phyloP scores from a whole-genome alignment of 2,888 invertebrate genomes.

The Hypena proboscidalis region DNA sequence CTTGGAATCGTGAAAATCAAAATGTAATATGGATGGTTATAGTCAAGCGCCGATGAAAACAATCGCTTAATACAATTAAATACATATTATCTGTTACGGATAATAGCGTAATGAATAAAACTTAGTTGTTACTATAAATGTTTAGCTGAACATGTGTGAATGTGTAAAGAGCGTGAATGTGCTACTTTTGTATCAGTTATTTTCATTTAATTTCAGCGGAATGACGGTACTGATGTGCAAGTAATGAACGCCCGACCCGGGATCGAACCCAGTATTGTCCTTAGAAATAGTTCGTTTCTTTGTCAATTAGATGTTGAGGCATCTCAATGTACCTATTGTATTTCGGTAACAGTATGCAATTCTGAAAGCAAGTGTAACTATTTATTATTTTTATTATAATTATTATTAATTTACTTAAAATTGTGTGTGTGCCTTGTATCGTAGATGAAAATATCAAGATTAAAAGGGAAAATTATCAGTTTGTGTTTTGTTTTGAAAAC shows the following conservation, averaged over 20 bases:
- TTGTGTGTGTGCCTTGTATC: slow-evolving; percentile 90
- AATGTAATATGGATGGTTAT: slow-evolving; percentile 41
- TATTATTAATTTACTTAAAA: slow-evolving; percentile 83
- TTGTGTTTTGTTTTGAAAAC: slow-evolving; percentile 61
- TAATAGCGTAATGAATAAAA: slow-evolving; percentile 76
- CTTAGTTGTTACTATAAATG: slow-evolving; percentile 84
- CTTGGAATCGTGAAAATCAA: slow-evolving; percentile 11
- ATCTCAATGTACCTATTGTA: slow-evolving; percentile 60
- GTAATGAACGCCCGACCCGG: slow-evolving; percentile 30
- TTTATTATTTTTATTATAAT: slow-evolving; percentile 79
- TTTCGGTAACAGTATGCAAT: slow-evolving; percentile 68
- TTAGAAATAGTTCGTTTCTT: slow-evolving; percentile 62
- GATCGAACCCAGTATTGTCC: slow-evolving; percentile 51
- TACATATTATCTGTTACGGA: slow-evolving; percentile 78
- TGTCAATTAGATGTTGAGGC: slow-evolving; percentile 64
- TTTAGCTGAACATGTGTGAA: slow-evolving; percentile 81
- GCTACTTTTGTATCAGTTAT: slow-evolving; percentile 71
- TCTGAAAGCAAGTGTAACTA: slow-evolving; percentile 74
- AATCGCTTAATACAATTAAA: slow-evolving; percentile 69
- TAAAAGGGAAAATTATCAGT: slow-evolving; percentile 84
- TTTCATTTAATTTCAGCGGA: slow-evolving; percentile 59
- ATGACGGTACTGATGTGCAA: slow-evolving; percentile 57
- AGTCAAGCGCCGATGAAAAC: slow-evolving; percentile 72
- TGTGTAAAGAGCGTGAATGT: slow-evolving; percentile 81
- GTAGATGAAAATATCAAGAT: slow-evolving; percentile 87